Conservation (phyloP, 2,113 vertebrate genomes). For the Alouatta palliata region DNA sequence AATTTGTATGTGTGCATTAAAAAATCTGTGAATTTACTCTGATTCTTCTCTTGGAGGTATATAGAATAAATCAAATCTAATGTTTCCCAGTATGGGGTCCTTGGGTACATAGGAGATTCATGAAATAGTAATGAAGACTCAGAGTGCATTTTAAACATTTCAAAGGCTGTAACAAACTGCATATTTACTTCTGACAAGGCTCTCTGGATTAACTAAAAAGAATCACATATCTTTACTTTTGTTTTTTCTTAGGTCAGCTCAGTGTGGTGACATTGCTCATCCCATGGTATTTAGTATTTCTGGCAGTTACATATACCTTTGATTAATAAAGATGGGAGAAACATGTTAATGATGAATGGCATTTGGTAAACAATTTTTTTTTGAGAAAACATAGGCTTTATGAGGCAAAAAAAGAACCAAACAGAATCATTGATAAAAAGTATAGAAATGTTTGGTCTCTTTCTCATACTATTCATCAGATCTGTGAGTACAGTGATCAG, state of each 20-base stretch:
- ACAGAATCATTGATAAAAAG: not conserved
- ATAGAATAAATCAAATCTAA: slow-evolving; percentile 45
- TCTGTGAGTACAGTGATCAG: not conserved
- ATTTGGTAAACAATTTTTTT: not conserved
- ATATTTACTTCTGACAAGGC: slow-evolving; percentile 27
- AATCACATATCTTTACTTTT: not conserved
- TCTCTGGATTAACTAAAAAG: not conserved
- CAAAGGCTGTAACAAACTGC: not conserved
- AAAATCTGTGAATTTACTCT: not conserved
- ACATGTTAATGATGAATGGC: not conserved
- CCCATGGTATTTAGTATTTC: not conserved
- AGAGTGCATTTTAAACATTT: slow-evolving; percentile 44
- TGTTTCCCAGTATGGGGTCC: slow-evolving; percentile 36
- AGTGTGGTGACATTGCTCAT: not conserved
- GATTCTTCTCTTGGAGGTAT: slow-evolving; percentile 21
- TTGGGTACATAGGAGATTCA: not conserved
- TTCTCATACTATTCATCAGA: not conserved
- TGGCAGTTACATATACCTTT: not conserved
- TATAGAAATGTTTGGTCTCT: not conserved
- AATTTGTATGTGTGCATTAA: not conserved
- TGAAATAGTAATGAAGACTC: slow-evolving; percentile 37
- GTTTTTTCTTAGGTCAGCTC: slow-evolving; percentile 16
- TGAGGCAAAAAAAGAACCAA: not conserved
- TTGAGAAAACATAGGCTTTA: not conserved
- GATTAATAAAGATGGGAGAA: not conserved